phyloP scores from a whole-genome alignment of 2,797 vertebrate species.

The Menidia menidia region DNA sequence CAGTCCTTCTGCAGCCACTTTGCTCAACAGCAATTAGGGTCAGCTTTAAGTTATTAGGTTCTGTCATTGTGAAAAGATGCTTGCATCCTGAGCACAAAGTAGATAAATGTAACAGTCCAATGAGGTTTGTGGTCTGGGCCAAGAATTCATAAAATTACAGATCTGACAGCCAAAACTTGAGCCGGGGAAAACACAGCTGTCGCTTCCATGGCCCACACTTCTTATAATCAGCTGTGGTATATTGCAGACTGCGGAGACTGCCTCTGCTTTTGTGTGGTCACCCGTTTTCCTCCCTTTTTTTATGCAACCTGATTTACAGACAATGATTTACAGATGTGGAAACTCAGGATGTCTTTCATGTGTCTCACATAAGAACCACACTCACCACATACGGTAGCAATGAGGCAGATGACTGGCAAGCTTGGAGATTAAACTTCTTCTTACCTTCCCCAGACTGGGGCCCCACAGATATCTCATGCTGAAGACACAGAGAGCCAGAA shows the following conservation, averaged over 20 bases:
- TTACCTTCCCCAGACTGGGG: conserved; percentile 87
- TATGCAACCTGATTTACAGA: conserved; percentile 53
- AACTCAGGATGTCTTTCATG: conserved; percentile 54
- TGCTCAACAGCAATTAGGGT: conserved; percentile 77
- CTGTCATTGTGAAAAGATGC: conserved; percentile 58
- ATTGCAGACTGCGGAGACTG: conserved; percentile 41
- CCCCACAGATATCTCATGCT: conserved; percentile 89
- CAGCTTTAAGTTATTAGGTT: conserved; percentile 64
- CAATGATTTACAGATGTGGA: conserved; percentile 60
- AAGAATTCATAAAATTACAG: conserved; percentile 63
- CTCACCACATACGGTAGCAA: conserved; percentile 45
- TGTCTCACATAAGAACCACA: conserved; percentile 45
- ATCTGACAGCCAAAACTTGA: conserved; percentile 62
- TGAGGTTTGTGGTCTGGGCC: conserved; percentile 38
- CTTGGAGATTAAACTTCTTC: conserved; percentile 37
- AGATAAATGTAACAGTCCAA: conserved; percentile 53
- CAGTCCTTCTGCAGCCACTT: conserved; percentile 60
- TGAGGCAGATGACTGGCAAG: conserved; percentile 37
- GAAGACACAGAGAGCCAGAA: conserved; percentile 85
- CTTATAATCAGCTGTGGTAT: conserved; percentile 60
- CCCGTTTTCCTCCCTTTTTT: conserved; percentile 49
- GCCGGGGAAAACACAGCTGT: conserved; percentile 62
- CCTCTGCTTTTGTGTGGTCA: conserved; percentile 47
- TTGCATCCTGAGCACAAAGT: conserved; percentile 60
- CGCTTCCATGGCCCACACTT: conserved; percentile 56